Evolutionary conservation across 2,888 invertebrate genomes (phyloP).

Genomic region (Nysson spinosus): DNA sequence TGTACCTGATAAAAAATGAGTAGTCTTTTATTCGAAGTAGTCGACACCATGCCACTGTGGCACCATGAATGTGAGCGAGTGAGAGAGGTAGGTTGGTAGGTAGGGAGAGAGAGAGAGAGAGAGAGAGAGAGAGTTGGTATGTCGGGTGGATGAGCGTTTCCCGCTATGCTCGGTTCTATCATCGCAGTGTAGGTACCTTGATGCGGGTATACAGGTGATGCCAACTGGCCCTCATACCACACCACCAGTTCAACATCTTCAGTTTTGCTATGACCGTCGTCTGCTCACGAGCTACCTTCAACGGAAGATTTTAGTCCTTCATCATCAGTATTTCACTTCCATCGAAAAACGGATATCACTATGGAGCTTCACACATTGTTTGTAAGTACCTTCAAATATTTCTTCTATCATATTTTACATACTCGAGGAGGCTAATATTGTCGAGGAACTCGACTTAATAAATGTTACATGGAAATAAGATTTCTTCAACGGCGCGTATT

Average conservation of each 20-base stretch:
- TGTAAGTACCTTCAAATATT: constrained; percentile 60
- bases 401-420: not conserved
- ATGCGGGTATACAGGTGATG: constrained; percentile 44
- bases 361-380: constrained; percentile 70
- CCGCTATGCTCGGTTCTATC: constrained; percentile 14
- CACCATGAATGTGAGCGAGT: too few relatives aligned
- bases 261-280: constrained; percentile 73
- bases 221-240: constrained; percentile 49
- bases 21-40: too few relatives aligned
- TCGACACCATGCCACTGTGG: too few relatives aligned
- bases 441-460: too few relatives aligned
- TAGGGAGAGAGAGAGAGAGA: too few relatives aligned
- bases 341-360: constrained; percentile 5
- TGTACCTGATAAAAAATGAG: too few relatives aligned
- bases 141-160: not conserved
- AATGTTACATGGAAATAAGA: too few relatives aligned
- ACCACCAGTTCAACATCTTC: constrained; percentile 66
- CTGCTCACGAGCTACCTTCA: constrained; percentile 56
- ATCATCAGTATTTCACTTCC: too few relatives aligned
- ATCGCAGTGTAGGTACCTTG: constrained; percentile 6
- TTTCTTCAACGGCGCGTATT: too few relatives aligned
- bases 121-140: too few relatives aligned
- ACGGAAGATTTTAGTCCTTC: constrained; percentile 8
- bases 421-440: too few relatives aligned
- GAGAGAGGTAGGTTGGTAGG: too few relatives aligned